Percentiles rank a stretch among this genome's conserved stretches.
phyloP scores from a whole-genome alignment of 1,140 invertebrate species.

The Aphaenogaster rudis region DNA sequence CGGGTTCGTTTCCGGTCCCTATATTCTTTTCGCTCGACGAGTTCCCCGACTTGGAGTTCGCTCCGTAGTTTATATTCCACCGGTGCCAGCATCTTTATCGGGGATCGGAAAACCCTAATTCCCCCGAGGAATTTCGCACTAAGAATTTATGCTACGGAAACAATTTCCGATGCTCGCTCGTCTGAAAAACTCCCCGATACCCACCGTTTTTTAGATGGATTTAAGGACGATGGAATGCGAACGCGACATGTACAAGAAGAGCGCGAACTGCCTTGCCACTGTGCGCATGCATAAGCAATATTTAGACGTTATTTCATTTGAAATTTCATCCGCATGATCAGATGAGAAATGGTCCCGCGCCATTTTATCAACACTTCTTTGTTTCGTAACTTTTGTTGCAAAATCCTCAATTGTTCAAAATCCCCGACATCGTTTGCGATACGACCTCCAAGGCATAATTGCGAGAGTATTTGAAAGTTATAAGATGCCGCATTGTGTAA shows the following conservation, averaged over 20 bases:
- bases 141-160: slow-evolving; percentile 60
- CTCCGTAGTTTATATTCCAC: slow-evolving; percentile 55
- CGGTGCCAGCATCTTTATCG: slow-evolving; percentile 61
- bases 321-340: not conserved
- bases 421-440: not conserved
- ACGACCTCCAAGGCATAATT: not conserved
- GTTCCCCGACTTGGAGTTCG: slow-evolving; percentile 32
- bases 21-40: slow-evolving; percentile 23
- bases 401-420: not conserved
- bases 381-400: not conserved
- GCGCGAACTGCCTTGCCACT: not conserved
- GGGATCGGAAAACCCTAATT: slow-evolving; percentile 61
- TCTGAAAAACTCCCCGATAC: slow-evolving; percentile 47
- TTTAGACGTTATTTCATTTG: not conserved
- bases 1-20: slow-evolving; percentile 7
- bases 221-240: slow-evolving; percentile 1
- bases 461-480: not conserved
- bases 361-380: not conserved
- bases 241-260: not conserved
- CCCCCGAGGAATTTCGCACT: slow-evolving; percentile 53
- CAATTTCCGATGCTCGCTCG: slow-evolving; percentile 59
- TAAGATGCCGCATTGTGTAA: not conserved
- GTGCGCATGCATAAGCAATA: not conserved
- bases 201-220: slow-evolving; percentile 12
- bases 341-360: not conserved